Percentiles rank a stretch among this genome's conserved stretches.
These are phyloP conservation scores for Drosophila miranda DNA, from an alignment of 1,140 invertebrate species.

Conservation along the genomic window DNA sequence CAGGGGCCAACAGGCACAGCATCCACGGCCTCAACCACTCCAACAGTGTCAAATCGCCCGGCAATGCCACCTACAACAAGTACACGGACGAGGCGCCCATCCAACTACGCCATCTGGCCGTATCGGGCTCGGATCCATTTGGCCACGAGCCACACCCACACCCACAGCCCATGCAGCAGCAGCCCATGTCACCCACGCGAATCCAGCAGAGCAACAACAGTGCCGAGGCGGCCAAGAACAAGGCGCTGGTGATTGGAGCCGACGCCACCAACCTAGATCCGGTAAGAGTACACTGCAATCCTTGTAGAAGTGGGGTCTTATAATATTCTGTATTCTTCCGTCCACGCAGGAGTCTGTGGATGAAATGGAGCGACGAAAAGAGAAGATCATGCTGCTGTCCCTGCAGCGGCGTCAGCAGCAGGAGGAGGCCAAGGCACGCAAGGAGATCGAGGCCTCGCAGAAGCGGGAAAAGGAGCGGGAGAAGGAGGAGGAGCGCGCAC, in stretches of 20 bases:
- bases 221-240: conserved; percentile 82
- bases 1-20: conserved; percentile 42
- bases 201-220: conserved; percentile 49
- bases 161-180: conserved; percentile 55
- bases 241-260: conserved; percentile 88
- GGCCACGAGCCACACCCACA: conserved; percentile 37
- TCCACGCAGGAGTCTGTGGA: conserved; percentile 86
- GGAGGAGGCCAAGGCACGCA: conserved; percentile 92
- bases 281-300: conserved; percentile 82
- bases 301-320: background rate
- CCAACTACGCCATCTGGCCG: conserved; percentile 63
- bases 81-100: conserved; percentile 78
- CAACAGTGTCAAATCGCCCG: conserved; percentile 56
- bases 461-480: conserved; percentile 90
- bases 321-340: background rate
- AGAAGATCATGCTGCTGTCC: conserved; percentile 93
- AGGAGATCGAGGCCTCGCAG: conserved; percentile 92
- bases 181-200: conserved; percentile 67
- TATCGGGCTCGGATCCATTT: conserved; percentile 36
- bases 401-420: conserved; percentile 93
- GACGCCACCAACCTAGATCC: conserved; percentile 87
- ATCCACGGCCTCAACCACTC: conserved; percentile 46
- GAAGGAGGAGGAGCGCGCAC: conserved; percentile 92
- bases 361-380: conserved; percentile 95
- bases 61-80: conserved; percentile 80